Conservation (phyloP, 2,888 invertebrate genomes). For the Zeuzera pyrina region DNA sequence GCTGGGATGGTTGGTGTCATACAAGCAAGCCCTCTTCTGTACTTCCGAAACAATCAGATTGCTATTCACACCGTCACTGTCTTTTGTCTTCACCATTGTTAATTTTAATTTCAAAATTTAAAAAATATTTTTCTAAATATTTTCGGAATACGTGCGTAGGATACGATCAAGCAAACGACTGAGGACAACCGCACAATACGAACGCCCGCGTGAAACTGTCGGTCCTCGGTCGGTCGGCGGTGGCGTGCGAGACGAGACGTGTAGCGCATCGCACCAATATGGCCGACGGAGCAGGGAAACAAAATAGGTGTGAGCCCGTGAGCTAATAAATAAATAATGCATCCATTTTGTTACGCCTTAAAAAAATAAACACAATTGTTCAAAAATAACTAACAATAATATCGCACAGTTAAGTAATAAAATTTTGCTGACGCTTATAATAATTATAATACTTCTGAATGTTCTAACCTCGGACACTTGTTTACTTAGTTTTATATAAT, state of each 20-base stretch:
- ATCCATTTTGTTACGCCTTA: too few relatives aligned
- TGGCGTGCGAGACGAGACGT: conserved; percentile 35
- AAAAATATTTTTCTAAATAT: conserved; percentile 5
- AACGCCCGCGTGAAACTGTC: conserved; percentile 64
- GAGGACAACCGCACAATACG: conserved; percentile 30
- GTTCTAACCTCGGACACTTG: too few relatives aligned
- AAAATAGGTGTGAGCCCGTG: conserved; percentile 43
- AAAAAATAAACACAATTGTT: too few relatives aligned
- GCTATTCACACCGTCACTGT: conserved; percentile 57
- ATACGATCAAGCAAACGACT: neutral
- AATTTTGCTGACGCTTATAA: too few relatives aligned
- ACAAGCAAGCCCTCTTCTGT: conserved; percentile 54
- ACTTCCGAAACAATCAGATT: conserved; percentile 54
- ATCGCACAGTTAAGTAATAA: too few relatives aligned
- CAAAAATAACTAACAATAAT: too few relatives aligned
- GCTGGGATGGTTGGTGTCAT: conserved; percentile 53
- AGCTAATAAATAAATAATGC: conserved; percentile 62
- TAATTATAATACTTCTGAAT: too few relatives aligned
- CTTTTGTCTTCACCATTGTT: conserved; percentile 54
- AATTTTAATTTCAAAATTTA: conserved; percentile 9
- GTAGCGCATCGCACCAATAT: too few relatives aligned
- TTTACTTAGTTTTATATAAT: too few relatives aligned
- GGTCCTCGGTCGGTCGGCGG: conserved; percentile 20
- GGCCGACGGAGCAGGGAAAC: conserved; percentile 38
- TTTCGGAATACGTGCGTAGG: neutral